Conservation (phyloP, 30 jellyfish, hydroid and myxozoan species). For the Calvadosia cruxmelitensis region DNA sequence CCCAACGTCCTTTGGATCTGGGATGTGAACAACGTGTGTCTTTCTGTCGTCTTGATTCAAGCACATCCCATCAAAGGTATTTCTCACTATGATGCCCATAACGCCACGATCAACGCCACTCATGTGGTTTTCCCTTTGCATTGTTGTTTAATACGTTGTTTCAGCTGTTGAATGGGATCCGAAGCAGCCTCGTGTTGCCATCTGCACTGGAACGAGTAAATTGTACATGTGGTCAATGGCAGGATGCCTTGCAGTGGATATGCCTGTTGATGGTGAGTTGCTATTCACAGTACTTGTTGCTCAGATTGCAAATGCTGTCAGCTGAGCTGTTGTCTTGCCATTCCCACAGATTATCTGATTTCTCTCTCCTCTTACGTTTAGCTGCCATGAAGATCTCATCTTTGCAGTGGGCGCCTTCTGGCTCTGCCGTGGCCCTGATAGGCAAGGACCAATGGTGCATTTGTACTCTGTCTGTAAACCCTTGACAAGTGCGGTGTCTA, state of each 20-base stretch:
- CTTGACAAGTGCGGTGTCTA: neutral
- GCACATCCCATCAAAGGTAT: slow-evolving; percentile 62
- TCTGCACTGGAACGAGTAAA: slow-evolving; percentile 81
- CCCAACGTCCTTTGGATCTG: slow-evolving; percentile 94
- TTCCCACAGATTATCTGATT: too few relatives aligned
- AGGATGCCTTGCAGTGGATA: slow-evolving; percentile 91
- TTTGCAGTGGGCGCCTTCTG: slow-evolving; percentile 73
- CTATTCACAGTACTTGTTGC: neutral
- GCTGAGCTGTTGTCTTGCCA: too few relatives aligned
- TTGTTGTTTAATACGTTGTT: too few relatives aligned
- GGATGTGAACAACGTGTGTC: slow-evolving; percentile 56
- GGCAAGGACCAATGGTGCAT: slow-evolving; percentile 72
- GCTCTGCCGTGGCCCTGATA: slow-evolving; percentile 44
- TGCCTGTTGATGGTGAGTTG: slow-evolving; percentile 75
- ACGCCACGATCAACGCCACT: too few relatives aligned
- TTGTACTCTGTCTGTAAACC: slow-evolving; percentile 40
- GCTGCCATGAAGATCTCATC: slow-evolving; percentile 49
- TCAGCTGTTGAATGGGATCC: slow-evolving; percentile 95
- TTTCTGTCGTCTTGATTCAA: slow-evolving; percentile 52
- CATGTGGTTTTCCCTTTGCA: too few relatives aligned
- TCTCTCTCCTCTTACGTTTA: slow-evolving; percentile 22
- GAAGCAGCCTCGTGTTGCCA: slow-evolving; percentile 71
- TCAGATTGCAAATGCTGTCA: neutral
- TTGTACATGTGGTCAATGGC: slow-evolving; percentile 97
- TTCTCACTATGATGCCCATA: too few relatives aligned